These are phyloP conservation scores for Enhydra lutris DNA, from an alignment of 2,113 vertebrate species.

Conservation along the genomic window DNA sequence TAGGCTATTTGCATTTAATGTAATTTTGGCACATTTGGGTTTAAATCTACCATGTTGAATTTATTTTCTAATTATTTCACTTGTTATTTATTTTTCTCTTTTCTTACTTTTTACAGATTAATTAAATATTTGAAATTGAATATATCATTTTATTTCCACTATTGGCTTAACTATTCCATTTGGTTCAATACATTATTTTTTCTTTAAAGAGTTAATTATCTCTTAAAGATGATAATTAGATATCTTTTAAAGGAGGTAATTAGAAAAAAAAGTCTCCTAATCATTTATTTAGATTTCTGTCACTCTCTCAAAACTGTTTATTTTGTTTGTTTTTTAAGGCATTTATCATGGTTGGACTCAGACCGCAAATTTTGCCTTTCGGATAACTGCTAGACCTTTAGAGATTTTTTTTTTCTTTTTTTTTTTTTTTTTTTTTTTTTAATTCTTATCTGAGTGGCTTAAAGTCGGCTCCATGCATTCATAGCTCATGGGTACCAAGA, in stretches of 20 bases:
- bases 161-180: not conserved
- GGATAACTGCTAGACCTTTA: not conserved
- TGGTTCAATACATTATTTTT: not conserved
- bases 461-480: not conserved
- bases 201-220: not conserved
- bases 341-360: not conserved
- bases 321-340: not conserved
- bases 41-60: not conserved
- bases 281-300: not conserved
- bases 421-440: not conserved
- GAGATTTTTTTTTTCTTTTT: not conserved
- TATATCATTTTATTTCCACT: not conserved
- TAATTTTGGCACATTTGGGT: not conserved
- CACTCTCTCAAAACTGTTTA: not conserved
- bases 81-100: not conserved
- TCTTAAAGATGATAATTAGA: not conserved
- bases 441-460: not conserved
- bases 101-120: not conserved
- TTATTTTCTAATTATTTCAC: not conserved
- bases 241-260: not conserved
- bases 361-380: not conserved
- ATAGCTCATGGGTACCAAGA: not conserved
- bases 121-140: not conserved
- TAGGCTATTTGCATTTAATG: not conserved
- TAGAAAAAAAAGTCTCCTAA: not conserved